Evolutionary conservation across 1,140 invertebrate genomes (phyloP).

Genomic region (Heliconius congener): DNA sequence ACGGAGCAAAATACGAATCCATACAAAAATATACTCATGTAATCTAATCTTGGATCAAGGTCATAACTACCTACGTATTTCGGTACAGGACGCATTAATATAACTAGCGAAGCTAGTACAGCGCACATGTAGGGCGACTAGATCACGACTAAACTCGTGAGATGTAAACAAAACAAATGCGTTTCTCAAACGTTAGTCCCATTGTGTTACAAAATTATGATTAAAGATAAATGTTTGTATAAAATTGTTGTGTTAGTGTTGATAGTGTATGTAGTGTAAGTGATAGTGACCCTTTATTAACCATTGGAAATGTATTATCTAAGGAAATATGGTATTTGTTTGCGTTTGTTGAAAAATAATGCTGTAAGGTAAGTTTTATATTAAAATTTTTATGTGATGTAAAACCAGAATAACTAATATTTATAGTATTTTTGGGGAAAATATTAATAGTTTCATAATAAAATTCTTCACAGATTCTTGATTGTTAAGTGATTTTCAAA

Average conservation of each 20-base stretch:
- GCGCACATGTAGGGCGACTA: background rate
- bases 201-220: background rate
- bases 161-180: background rate
- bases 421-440: background rate
- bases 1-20: background rate
- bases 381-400: background rate
- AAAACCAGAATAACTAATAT: background rate
- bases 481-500: background rate
- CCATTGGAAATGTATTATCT: background rate
- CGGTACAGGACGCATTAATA: background rate
- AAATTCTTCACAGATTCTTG: background rate
- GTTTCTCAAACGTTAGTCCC: background rate
- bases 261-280: background rate
- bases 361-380: background rate
- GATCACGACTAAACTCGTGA: background rate
- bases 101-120: background rate
- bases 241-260: background rate
- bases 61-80: background rate
- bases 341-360: background rate
- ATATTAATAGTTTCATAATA: background rate
- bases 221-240: background rate
- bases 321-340: background rate
- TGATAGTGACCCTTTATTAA: background rate
- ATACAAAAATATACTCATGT: background rate
- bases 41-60: background rate